These are phyloP conservation scores for Rhinolophus ferrumequinum DNA, from an alignment of 2,113 vertebrate species.

Conservation along the genomic window DNA sequence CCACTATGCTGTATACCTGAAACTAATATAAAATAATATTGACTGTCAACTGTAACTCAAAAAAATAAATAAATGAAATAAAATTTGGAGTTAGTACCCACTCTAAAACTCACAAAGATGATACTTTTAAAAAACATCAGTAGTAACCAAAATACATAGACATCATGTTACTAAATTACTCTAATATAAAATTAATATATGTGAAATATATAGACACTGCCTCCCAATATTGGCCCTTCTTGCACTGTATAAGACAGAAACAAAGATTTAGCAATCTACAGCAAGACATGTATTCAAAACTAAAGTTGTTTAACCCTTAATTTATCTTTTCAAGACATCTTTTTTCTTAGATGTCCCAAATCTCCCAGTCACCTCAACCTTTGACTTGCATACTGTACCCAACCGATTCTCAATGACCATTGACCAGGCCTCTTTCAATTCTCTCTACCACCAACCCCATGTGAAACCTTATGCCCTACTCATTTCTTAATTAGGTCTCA, in stretches of 20 bases:
- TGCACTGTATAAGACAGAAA: neutral
- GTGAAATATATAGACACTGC: neutral
- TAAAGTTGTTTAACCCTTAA: neutral
- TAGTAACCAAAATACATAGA: neutral
- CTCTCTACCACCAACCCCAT: neutral
- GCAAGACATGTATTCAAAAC: neutral
- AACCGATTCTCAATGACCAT: neutral
- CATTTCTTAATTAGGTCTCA: neutral
- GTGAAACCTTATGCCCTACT: neutral
- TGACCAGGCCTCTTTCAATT: neutral
- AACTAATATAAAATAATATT: no score
- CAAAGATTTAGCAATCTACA: neutral
- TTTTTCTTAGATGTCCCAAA: neutral
- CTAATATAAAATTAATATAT: neutral
- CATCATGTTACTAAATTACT: neutral
- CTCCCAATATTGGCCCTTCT: accelerated
- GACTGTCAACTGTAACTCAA: no score
- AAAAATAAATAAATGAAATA: neutral
- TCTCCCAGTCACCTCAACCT: neutral
- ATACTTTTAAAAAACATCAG: neutral
- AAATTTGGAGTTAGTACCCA: neutral
- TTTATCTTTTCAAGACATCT: neutral
- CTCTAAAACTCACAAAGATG: neutral
- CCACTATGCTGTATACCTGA: no score
- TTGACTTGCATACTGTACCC: neutral